phyloP scores from a whole-genome alignment of 2,888 invertebrate genomes.

The Apodemia duryi region DNA sequence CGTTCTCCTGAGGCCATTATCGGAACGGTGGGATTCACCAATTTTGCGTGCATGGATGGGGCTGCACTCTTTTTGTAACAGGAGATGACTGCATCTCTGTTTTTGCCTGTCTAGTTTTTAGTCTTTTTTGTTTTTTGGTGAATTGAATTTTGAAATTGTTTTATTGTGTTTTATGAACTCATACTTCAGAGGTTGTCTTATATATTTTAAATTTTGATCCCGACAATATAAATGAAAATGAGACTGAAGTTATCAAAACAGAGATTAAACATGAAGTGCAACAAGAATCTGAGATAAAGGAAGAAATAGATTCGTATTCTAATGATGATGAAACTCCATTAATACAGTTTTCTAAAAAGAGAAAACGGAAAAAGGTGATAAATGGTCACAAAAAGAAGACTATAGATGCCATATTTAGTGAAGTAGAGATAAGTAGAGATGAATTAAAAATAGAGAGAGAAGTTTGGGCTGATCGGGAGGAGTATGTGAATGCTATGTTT shows the following conservation, averaged over 20 bases:
- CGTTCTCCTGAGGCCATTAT: no score
- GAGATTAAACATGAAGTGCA: neutral
- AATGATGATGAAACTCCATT: slow-evolving; percentile 30
- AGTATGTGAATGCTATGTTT: slow-evolving; percentile 60
- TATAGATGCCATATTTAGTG: slow-evolving; percentile 36
- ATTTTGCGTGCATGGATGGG: no score
- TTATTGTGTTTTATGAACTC: no score
- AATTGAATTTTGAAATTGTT: no score
- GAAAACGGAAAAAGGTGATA: slow-evolving; percentile 33
- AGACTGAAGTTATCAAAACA: slow-evolving; percentile 6
- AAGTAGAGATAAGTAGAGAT: slow-evolving; percentile 43
- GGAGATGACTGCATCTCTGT: no score
- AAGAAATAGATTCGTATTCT: slow-evolving; percentile 16
- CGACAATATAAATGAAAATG: neutral
- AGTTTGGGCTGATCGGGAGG: slow-evolving; percentile 41
- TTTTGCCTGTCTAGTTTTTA: no score
- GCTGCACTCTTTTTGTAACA: no score
- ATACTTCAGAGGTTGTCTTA: no score
- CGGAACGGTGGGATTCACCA: no score
- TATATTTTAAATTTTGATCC: slow-evolving; percentile 11
- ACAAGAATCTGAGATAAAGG: slow-evolving; percentile 10
- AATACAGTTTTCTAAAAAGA: slow-evolving; percentile 31
- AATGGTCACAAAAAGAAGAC: slow-evolving; percentile 30
- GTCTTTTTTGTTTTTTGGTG: no score
- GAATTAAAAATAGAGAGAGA: slow-evolving; percentile 52